A percentile compares a stretch with the other conserved stretches of the same genome.
phyloP scores from a whole-genome alignment of 1,140 invertebrate genomes.

The Neodiprion virginianus region DNA sequence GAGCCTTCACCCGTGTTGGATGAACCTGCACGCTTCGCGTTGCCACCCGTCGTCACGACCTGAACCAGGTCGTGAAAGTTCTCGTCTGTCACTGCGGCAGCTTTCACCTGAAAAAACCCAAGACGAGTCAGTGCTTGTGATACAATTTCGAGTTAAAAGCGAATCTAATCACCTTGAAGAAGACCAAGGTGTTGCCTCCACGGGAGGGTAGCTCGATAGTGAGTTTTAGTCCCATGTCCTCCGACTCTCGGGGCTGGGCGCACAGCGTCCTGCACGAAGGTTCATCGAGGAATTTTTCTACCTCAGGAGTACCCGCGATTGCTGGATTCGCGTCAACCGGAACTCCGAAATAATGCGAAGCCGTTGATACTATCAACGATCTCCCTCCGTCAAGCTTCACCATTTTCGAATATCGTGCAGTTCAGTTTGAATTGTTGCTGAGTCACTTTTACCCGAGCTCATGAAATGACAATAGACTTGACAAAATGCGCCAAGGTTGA shows the following conservation, averaged over 20 bases:
- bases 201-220: slow-evolving; percentile 39
- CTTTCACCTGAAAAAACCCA: slow-evolving; percentile 36
- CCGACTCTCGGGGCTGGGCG: slow-evolving; percentile 28
- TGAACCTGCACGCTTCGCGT: not conserved
- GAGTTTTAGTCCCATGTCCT: slow-evolving; percentile 37
- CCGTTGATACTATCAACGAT: slow-evolving; percentile 47
- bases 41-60: slow-evolving; percentile 46
- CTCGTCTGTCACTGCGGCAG: slow-evolving; percentile 44
- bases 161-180: slow-evolving; percentile 50
- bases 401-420: slow-evolving; percentile 38
- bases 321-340: slow-evolving; percentile 26
- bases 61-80: slow-evolving; percentile 57
- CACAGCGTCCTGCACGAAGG: slow-evolving; percentile 47
- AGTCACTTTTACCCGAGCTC: not conserved
- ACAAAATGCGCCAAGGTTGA: not conserved
- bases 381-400: slow-evolving; percentile 45
- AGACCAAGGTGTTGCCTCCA: slow-evolving; percentile 50
- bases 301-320: slow-evolving; percentile 29
- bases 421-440: not conserved
- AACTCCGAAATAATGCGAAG: slow-evolving; percentile 50
- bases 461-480: too few relatives aligned
- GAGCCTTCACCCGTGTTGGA: slow-evolving; percentile 33
- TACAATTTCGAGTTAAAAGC: slow-evolving; percentile 8
- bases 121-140: not conserved
- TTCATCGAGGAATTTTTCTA: slow-evolving; percentile 50